phyloP scores from a whole-genome alignment of 1,140 invertebrate genomes.

The Gonioctena quinquepunctata region DNA sequence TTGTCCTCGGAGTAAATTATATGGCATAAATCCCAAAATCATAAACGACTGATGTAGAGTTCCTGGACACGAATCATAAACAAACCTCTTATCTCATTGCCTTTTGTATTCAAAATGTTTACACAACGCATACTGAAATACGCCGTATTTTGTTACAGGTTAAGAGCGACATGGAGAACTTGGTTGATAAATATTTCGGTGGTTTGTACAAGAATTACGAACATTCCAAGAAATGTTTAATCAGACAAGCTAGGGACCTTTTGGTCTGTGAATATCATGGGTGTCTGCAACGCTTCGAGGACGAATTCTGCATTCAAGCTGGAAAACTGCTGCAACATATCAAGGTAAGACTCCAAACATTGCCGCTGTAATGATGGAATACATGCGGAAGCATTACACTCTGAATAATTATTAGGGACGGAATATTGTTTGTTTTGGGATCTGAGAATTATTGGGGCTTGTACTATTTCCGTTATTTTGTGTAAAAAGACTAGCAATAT shows the following conservation, averaged over 20 bases:
- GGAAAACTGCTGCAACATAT: slow-evolving; percentile 57
- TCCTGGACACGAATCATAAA: too few relatives aligned
- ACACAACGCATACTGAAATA: not conserved
- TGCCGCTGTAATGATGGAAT: too few relatives aligned
- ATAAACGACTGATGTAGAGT: too few relatives aligned
- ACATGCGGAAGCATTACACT: too few relatives aligned
- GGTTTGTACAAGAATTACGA: slow-evolving; percentile 63
- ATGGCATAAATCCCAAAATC: too few relatives aligned
- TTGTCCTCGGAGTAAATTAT: too few relatives aligned
- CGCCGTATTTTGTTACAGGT: slow-evolving; percentile 51
- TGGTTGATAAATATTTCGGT: slow-evolving; percentile 67
- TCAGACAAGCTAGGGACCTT: slow-evolving; percentile 69
- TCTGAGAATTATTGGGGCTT: too few relatives aligned
- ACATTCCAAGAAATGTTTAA: slow-evolving; percentile 63
- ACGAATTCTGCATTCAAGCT: slow-evolving; percentile 67
- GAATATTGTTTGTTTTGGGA: too few relatives aligned
- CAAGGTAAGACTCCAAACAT: too few relatives aligned
- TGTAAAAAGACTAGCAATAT: too few relatives aligned
- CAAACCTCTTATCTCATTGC: not conserved
- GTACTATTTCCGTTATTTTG: too few relatives aligned
- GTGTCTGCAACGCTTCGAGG: slow-evolving; percentile 65
- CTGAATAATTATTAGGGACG: too few relatives aligned
- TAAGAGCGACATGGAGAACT: slow-evolving; percentile 60
- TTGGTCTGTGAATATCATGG: slow-evolving; percentile 68
- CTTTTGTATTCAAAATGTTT: not conserved